Evolutionary conservation across 2,797 vertebrate species (phyloP).

Genomic region (Gymnopithys bicolor): DNA sequence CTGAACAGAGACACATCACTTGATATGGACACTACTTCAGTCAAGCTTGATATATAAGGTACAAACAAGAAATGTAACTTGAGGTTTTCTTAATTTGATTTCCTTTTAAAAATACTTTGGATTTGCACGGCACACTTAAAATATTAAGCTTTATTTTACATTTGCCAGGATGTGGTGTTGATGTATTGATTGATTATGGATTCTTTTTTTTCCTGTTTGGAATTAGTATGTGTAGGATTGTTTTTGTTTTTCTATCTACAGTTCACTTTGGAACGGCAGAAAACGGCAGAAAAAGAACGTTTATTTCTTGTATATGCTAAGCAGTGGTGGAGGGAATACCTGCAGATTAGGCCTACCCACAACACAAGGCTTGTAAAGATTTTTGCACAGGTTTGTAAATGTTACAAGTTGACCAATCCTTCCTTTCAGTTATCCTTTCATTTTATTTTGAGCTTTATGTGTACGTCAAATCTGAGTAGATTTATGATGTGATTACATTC

Average conservation of each 20-base stretch:
- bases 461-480: background rate
- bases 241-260: conserved; percentile 58
- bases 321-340: conserved; percentile 99
- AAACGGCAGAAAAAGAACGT: conserved; percentile 92
- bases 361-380: conserved; percentile 94
- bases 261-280: conserved; percentile 92
- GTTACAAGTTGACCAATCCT: background rate
- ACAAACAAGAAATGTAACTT: background rate
- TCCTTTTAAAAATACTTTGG: background rate
- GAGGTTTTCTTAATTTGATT: background rate
- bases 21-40: background rate
- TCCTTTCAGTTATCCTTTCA: background rate
- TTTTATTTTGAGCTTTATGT: background rate
- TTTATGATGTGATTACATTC: background rate
- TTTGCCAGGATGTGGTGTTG: background rate
- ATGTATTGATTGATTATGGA: accelerated
- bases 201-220: background rate
- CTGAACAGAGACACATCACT: background rate
- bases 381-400: conserved; percentile 92
- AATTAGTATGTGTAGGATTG: background rate
- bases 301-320: conserved; percentile 96
- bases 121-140: background rate
- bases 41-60: background rate
- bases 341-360: conserved; percentile 92
- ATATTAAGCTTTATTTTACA: background rate